Conservation (phyloP, 2,113 vertebrate species). For the Sorex fumeus region DNA sequence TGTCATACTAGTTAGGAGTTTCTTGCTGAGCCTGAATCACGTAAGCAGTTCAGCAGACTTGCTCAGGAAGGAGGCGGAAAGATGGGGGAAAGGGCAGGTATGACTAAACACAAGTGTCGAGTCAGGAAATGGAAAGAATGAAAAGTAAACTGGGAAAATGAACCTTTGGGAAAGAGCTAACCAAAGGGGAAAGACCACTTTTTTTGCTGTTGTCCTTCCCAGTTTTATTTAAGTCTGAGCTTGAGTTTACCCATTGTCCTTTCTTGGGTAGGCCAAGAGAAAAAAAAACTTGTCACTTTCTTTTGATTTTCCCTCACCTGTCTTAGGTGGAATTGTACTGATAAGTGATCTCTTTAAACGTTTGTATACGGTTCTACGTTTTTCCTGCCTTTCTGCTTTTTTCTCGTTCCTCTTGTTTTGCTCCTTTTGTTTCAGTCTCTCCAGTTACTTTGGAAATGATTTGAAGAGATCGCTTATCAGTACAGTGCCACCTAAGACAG, state of each 20-base stretch:
- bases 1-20: background rate
- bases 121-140: background rate
- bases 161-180: background rate
- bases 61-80: background rate
- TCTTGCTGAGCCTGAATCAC: background rate
- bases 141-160: background rate
- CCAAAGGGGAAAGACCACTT: background rate
- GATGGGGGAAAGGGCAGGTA: background rate
- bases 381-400: no score
- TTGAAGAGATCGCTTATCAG: no score
- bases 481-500: no score
- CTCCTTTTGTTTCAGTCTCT: no score
- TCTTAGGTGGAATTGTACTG: no score
- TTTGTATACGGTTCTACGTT: no score
- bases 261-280: conserved; percentile 40
- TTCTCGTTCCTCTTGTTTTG: no score
- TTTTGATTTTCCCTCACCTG: no score
- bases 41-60: background rate
- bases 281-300: no score
- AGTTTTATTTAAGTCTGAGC: background rate
- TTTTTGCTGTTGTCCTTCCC: background rate
- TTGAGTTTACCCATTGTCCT: conserved; percentile 17
- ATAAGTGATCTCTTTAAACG: no score
- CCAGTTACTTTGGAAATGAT: no score
- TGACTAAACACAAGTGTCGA: background rate